Percentiles rank a stretch among this genome's conserved stretches.
Conservation (phyloP, 2,888 invertebrate species). For the Chymomyza amoena region DNA sequence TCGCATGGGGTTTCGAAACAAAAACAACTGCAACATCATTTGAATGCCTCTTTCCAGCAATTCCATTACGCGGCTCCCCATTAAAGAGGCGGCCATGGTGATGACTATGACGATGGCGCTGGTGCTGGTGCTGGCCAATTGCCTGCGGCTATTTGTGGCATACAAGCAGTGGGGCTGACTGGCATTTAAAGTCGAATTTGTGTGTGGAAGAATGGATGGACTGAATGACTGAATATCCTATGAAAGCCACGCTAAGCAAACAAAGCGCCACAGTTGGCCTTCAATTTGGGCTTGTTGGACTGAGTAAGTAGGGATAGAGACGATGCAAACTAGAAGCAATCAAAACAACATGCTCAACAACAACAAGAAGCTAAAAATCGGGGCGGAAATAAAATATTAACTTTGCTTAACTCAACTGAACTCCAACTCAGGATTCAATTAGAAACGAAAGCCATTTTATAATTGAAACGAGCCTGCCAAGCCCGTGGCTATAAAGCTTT, state of each 20-base stretch:
- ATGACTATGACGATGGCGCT: too few species aligned
- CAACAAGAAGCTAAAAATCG: not conserved
- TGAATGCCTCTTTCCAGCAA: constrained; percentile 31
- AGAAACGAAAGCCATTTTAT: constrained; percentile 70
- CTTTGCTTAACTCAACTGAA: constrained; percentile 27
- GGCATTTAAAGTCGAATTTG: constrained; percentile 43
- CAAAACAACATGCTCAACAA: constrained; percentile 38
- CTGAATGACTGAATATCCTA: not conserved
- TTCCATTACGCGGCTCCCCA: not conserved
- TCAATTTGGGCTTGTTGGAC: constrained; percentile 5
- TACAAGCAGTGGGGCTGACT: constrained; percentile 32
- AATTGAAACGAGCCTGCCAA: constrained; percentile 59
- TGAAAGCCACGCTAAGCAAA: constrained; percentile 42
- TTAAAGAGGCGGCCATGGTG: not conserved
- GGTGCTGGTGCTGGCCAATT: not conserved
- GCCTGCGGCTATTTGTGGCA: constrained; percentile 20
- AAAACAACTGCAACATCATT: constrained; percentile 20
- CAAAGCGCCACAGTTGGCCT: constrained; percentile 23
- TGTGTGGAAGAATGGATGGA: not conserved
- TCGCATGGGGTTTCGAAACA: constrained; percentile 10
- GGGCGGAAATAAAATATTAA: constrained; percentile 36
- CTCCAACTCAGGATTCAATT: constrained; percentile 64
- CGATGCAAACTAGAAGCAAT: constrained; percentile 30
- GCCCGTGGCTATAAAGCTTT: constrained; percentile 10
- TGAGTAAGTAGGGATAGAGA: not conserved